Percentiles rank a stretch among this genome's conserved stretches.
phyloP scores from a whole-genome alignment of 2,888 invertebrate genomes.

The Drosophila neonasuta region DNA sequence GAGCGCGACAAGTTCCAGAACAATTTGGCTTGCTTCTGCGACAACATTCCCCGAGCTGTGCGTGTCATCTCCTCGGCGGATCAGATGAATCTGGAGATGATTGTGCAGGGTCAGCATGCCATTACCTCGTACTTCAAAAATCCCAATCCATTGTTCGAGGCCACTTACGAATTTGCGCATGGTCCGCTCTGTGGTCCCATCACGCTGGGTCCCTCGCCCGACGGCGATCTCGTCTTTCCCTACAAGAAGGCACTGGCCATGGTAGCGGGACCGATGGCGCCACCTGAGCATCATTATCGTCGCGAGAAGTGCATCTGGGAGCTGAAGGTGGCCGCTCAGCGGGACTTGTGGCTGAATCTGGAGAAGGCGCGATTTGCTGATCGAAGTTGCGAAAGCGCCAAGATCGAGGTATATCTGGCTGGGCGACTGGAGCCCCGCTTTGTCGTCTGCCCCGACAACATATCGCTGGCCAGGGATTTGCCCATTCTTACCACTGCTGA shows the following conservation, averaged over 20 bases:
- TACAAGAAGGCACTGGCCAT: conserved; percentile 89
- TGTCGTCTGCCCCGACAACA: conserved; percentile 93
- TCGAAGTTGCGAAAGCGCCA: conserved; percentile 92
- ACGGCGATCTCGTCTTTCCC: conserved; percentile 94
- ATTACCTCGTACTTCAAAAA: conserved; percentile 95
- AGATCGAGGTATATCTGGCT: conserved; percentile 91
- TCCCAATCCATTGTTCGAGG: conserved; percentile 91
- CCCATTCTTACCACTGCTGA: conserved; percentile 91
- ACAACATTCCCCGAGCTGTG: conserved; percentile 85
- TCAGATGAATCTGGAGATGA: conserved; percentile 90
- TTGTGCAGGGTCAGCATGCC: conserved; percentile 92
- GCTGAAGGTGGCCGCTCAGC: conserved; percentile 90
- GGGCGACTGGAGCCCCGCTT: conserved; percentile 89
- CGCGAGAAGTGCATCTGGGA: conserved; percentile 91
- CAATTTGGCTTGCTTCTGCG: conserved; percentile 89
- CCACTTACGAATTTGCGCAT: conserved; percentile 93
- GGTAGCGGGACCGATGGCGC: conserved; percentile 80
- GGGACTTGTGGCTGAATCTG: conserved; percentile 93
- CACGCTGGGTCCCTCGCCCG: conserved; percentile 89
- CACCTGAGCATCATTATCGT: conserved; percentile 80
- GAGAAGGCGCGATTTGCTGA: conserved; percentile 93
- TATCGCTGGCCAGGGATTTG: conserved; percentile 89
- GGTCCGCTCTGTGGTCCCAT: conserved; percentile 94
- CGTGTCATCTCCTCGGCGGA: conserved; percentile 91
- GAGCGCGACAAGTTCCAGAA: conserved; percentile 86